Evolutionary conservation across 2,797 vertebrate species (phyloP).

Genomic region (Acanthurus lineatus): DNA sequence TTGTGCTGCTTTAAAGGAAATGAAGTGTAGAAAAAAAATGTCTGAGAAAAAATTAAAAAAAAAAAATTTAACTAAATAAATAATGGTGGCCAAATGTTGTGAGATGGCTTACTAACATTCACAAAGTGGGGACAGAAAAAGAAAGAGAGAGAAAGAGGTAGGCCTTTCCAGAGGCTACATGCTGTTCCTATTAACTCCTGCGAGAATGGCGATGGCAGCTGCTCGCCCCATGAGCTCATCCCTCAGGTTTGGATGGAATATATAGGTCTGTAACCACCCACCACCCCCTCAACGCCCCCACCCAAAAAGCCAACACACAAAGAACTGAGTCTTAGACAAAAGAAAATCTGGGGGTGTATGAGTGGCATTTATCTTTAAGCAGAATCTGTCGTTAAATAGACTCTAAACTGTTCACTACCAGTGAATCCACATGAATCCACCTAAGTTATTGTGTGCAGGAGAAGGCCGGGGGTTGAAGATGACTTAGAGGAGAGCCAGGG

Average conservation of each 20-base stretch:
- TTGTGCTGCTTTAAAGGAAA: slow-evolving; percentile 26
- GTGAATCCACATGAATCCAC: slow-evolving; percentile 36
- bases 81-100: slow-evolving; percentile 32
- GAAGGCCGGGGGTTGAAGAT: slow-evolving; percentile 35
- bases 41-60: slow-evolving; percentile 4
- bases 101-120: slow-evolving; percentile 29
- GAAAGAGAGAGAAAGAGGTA: slow-evolving; percentile 31
- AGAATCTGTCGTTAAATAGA: slow-evolving; percentile 66
- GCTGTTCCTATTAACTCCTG: slow-evolving; percentile 85
- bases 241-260: slow-evolving; percentile 72
- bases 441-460: slow-evolving; percentile 4
- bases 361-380: slow-evolving; percentile 67
- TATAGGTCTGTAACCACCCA: slow-evolving; percentile 57
- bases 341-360: slow-evolving; percentile 49
- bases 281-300: too few species aligned
- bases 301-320: slow-evolving; percentile 35
- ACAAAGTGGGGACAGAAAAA: slow-evolving; percentile 41
- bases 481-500: slow-evolving; percentile 32
- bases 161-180: slow-evolving; percentile 78
- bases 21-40: not conserved
- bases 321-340: slow-evolving; percentile 47
- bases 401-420: slow-evolving; percentile 1
- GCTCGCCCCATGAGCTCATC: slow-evolving; percentile 84
- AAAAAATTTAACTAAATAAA: slow-evolving; percentile 17
- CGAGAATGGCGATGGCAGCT: slow-evolving; percentile 79